These are phyloP conservation scores for Furcifer pardalis DNA, from an alignment of 2,797 vertebrate genomes.

Conservation along the genomic window DNA sequence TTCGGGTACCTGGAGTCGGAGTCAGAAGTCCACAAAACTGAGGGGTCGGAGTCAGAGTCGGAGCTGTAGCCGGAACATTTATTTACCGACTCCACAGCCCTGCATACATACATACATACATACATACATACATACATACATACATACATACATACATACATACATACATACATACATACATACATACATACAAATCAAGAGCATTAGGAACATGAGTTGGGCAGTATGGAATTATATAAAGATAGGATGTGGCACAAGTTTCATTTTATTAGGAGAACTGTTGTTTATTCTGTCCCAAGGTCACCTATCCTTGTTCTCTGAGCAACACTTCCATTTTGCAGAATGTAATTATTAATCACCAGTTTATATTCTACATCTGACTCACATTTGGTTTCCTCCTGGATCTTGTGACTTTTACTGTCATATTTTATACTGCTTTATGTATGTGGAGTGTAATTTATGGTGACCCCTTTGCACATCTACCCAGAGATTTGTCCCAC, in stretches of 20 bases:
- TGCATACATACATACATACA: no score
- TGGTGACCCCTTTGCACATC: no score
- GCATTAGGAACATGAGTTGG: not conserved
- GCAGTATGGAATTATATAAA: not conserved
- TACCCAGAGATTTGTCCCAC: no score
- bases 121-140: no score
- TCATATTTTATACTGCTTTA: not conserved
- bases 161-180: no score
- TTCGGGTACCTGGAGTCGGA: no score
- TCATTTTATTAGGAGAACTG: not conserved
- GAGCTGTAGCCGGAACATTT: no score
- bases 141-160: no score
- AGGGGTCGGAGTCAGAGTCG: no score
- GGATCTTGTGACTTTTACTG: not conserved
- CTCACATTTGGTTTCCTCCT: not conserved
- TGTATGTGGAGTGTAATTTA: not conserved
- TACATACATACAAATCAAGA: not conserved
- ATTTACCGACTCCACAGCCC: no score
- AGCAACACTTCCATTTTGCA: not conserved
- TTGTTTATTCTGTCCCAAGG: not conserved
- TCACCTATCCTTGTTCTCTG: not conserved
- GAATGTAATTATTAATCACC: not conserved
- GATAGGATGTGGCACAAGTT: no score
- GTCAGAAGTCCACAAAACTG: no score
- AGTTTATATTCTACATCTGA: not conserved